Evolutionary conservation across 2,797 vertebrate genomes (phyloP), one percentile per base, ranked within the genome.

Genomic region (Streptopelia turtur): DNA sequence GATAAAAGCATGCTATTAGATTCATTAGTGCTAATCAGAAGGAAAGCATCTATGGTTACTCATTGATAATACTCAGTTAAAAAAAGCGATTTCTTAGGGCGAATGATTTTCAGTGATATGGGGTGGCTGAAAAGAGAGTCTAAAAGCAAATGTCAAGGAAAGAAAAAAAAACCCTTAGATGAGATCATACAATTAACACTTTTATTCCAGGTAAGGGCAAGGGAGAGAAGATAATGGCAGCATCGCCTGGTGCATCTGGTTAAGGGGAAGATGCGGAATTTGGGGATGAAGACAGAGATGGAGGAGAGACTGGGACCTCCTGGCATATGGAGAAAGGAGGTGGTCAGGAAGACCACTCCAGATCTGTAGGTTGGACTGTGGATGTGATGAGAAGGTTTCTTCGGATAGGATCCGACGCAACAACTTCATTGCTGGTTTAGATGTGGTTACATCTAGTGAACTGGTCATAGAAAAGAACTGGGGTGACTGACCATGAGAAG

Each of bases 11-110:
- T 33, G 60, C 89, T 91, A 72, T 96, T 96, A 95, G 93, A 55
- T 96, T 97, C 95, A 96, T 96, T 97, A 96, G 94, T 35, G 95
- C 70, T 96, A 92, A 96, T 96, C 96, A 94, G 95, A 89, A 75
- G 83, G 81, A 91, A 96, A 92, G 90, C 70, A 66, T 77, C 57
- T 69, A 79, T 56, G 69, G 93, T 79, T 94, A 61, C 71, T n/a
- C 83, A 16, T 49, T 82, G 90, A 43, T 77, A 92, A 93, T 61
- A 55, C 83, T 88, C 93, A 60, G 75, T 93, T 89, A 37, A 82
- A 78, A 78, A 93, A 83, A 64, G 56, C 3, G 2, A 60, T 95
- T 95, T 91, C 53, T 23, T 61, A 63, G 92, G 79, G 72, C 87
- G 78, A 91, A 8, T 64, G 89, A 84, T 83, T 89, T 91, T n/a